Conservation (phyloP, 1,140 invertebrate species). For the Psilanteris sp. region DNA sequence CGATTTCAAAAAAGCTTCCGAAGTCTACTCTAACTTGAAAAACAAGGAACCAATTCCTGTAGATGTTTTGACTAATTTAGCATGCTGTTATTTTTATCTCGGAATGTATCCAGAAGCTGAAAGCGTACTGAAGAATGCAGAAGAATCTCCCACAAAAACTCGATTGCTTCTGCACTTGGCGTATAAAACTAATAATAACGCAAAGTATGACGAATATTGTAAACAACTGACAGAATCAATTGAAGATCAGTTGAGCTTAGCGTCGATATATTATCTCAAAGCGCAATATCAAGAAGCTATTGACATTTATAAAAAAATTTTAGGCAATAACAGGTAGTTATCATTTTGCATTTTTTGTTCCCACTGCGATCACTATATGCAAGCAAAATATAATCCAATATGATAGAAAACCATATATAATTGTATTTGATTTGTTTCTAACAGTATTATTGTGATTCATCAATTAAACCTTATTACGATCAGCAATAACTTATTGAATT, state of each 20-base stretch:
- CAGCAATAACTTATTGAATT: no score
- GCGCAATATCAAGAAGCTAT: constrained; percentile 99
- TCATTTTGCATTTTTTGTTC: no score
- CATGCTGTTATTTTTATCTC: constrained; percentile 97
- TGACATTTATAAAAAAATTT: constrained; percentile 97
- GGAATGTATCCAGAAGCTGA: constrained; percentile 90
- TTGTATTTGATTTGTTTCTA: no score
- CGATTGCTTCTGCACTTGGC: constrained; percentile 95
- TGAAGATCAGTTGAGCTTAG: constrained; percentile 97
- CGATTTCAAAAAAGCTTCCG: constrained; percentile 93
- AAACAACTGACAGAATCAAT: constrained; percentile 91
- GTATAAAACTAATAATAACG: constrained; percentile 95
- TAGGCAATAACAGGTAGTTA: constrained; percentile 93
- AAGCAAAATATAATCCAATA: no score
- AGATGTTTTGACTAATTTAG: constrained; percentile 88
- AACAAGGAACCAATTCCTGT: constrained; percentile 75
- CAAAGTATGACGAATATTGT: constrained; percentile 89
- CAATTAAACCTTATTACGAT: no score
- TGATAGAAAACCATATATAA: no score
- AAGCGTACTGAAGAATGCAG: constrained; percentile 82
- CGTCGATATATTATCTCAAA: constrained; percentile 97
- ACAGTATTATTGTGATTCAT: no score
- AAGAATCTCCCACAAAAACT: constrained; percentile 85
- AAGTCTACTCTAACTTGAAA: constrained; percentile 84
- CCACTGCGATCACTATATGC: no score